These are phyloP conservation scores for Aplysina aerophoba DNA, from an alignment of 37 sponge, comb jelly and placozoan genomes.

Conservation along the genomic window DNA sequence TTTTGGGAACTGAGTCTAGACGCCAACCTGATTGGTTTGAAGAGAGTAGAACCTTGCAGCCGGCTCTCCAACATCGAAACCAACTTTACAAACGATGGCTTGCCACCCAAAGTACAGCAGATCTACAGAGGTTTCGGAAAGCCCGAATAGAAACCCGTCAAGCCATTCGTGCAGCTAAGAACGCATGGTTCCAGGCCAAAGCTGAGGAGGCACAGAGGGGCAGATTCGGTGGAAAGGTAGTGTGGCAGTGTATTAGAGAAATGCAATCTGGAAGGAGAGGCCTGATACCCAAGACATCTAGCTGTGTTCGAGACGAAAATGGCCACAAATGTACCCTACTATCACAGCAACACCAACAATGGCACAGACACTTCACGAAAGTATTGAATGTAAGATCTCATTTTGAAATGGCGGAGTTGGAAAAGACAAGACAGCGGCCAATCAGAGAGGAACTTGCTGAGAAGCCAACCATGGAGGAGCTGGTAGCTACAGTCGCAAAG, in stretches of 20 bases:
- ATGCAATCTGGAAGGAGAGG: constrained; percentile 42
- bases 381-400: constrained; percentile 5
- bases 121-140: not conserved
- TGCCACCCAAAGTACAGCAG: not conserved
- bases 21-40: constrained; percentile 8
- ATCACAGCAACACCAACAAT: constrained; percentile 13
- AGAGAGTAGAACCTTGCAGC: too few relatives aligned
- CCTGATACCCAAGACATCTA: constrained; percentile 9
- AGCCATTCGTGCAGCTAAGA: constrained; percentile 2
- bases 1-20: not conserved
- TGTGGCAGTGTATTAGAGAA: constrained; percentile 48
- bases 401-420: not conserved
- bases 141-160: not conserved
- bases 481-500: not conserved
- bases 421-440: constrained; percentile 19
- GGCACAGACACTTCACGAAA: constrained; percentile 28
- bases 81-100: constrained; percentile 9
- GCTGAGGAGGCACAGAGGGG: constrained; percentile 38
- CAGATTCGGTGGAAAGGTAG: constrained; percentile 11
- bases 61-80: not conserved
- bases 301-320: constrained; percentile 3
- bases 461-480: constrained; percentile 11
- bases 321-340: constrained; percentile 17
- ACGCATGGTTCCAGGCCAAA: constrained; percentile 32
- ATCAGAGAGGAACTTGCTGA: not conserved